These are phyloP conservation scores for Clusia tigrina DNA, from an alignment of 2,888 invertebrate genomes.

Conservation along the genomic window DNA sequence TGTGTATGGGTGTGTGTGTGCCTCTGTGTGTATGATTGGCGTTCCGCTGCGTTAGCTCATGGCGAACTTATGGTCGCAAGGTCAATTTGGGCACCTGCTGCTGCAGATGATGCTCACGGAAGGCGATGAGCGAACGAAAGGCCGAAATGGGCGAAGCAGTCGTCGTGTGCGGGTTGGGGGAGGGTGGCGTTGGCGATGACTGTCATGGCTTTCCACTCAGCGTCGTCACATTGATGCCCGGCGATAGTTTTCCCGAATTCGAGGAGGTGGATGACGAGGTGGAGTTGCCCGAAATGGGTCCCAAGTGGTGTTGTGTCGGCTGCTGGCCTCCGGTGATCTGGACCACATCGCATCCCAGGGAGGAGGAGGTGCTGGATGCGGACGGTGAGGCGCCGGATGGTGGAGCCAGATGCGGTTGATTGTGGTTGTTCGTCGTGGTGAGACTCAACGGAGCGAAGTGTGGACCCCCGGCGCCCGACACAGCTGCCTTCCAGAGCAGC, in stretches of 20 bases:
- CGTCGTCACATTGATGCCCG: slow-evolving; percentile 58
- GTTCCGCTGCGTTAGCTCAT: neutral
- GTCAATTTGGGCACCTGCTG: slow-evolving; percentile 57
- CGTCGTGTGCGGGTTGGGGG: slow-evolving; percentile 31
- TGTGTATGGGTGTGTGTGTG: neutral
- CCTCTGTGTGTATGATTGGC: neutral
- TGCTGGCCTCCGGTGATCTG: slow-evolving; percentile 51
- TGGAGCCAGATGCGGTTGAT: slow-evolving; percentile 55
- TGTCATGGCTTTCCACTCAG: slow-evolving; percentile 62
- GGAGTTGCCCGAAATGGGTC: slow-evolving; percentile 61
- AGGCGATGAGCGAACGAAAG: slow-evolving; percentile 61
- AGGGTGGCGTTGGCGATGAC: slow-evolving; percentile 43
- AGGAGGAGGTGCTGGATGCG: slow-evolving; percentile 65
- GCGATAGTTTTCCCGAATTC: slow-evolving; percentile 61
- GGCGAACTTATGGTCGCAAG: slow-evolving; percentile 53
- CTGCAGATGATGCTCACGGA: slow-evolving; percentile 60
- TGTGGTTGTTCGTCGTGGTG: slow-evolving; percentile 56
- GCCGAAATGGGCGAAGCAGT: slow-evolving; percentile 55
- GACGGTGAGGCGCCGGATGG: slow-evolving; percentile 67
- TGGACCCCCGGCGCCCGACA: slow-evolving; percentile 57
- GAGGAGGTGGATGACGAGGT: slow-evolving; percentile 61
- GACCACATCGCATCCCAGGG: slow-evolving; percentile 62
- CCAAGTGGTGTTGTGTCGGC: slow-evolving; percentile 47
- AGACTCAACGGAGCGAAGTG: slow-evolving; percentile 64
- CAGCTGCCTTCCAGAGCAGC: slow-evolving; percentile 63